Percentiles rank a stretch among this genome's conserved stretches.
Conservation (phyloP, 53 echinoderm and acorn worm species). For the Paelopatides confundens region DNA sequence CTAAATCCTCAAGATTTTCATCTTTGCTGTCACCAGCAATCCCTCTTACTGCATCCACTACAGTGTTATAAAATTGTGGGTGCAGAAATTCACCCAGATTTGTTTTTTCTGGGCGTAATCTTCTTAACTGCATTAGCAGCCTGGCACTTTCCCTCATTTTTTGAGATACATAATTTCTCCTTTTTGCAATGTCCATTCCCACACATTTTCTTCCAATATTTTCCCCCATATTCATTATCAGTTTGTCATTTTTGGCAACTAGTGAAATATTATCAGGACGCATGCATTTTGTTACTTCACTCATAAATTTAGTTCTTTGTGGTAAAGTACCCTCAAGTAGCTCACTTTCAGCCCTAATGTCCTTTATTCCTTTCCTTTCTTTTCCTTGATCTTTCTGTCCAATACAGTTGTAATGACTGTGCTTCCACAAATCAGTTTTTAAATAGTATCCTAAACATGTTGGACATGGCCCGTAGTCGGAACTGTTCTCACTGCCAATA, state of each 20-base stretch:
- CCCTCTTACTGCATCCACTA: slow-evolving; percentile 39
- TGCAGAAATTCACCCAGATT: slow-evolving; percentile 13
- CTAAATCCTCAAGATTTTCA: background rate
- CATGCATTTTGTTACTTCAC: background rate
- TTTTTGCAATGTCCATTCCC: slow-evolving; percentile 38
- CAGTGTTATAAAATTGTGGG: slow-evolving; percentile 34
- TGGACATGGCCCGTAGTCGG: background rate
- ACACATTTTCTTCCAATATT: slow-evolving; percentile 1
- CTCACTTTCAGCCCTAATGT: slow-evolving; percentile 17
- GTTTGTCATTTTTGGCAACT: no score
- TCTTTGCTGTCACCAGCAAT: background rate
- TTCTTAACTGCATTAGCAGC: slow-evolving; percentile 21
- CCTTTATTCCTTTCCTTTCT: background rate
- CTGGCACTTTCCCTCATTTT: slow-evolving; percentile 42
- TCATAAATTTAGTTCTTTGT: background rate
- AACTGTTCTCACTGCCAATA: background rate
- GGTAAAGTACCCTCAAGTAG: background rate
- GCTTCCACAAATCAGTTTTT: background rate
- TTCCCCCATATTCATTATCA: no score
- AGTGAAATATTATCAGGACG: background rate
- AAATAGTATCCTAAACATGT: background rate
- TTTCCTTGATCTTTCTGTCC: slow-evolving; percentile 6
- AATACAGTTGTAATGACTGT: background rate
- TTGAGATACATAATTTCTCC: slow-evolving; percentile 30
- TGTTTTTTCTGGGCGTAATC: background rate